Evolutionary conservation across 92 coral and sea anemone genomes (phyloP).

Genomic region (Zoanthus sansibaricus): DNA sequence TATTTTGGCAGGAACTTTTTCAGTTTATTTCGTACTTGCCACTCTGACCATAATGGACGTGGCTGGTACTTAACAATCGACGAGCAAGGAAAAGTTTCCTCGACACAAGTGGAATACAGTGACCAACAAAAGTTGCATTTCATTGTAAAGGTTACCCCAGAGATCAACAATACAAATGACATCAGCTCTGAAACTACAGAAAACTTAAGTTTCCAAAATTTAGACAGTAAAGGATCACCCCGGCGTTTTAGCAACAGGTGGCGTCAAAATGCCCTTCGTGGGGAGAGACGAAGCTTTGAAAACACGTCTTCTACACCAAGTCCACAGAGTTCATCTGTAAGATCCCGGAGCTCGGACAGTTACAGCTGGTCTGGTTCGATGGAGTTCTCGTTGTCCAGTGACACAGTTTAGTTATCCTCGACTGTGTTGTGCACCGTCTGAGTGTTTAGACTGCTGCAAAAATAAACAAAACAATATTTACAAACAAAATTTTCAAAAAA

Average conservation of each 20-base stretch:
- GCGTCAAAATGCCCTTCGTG: not conserved
- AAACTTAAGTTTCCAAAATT: not conserved
- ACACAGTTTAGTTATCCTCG: slow-evolving; percentile 5
- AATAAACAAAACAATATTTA: not conserved
- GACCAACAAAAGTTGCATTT: slow-evolving; percentile 90
- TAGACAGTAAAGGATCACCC: not conserved
- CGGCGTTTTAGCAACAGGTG: not conserved
- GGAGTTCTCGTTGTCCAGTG: slow-evolving; percentile 40
- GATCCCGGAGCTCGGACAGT: slow-evolving; percentile 64
- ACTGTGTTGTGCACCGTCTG: not conserved
- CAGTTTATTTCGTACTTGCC: slow-evolving; percentile 91
- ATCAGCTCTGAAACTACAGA: not conserved
- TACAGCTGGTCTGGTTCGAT: slow-evolving; percentile 48
- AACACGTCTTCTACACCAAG: slow-evolving; percentile 69
- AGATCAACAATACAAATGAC: slow-evolving; percentile 35
- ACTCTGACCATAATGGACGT: slow-evolving; percentile 79
- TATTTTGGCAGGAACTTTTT: slow-evolving; percentile 87
- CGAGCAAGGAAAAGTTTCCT: slow-evolving; percentile 75
- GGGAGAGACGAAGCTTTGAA: slow-evolving; percentile 19
- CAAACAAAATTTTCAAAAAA: too few species aligned
- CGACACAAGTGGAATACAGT: slow-evolving; percentile 75
- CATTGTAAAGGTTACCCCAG: slow-evolving; percentile 77
- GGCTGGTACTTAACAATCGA: slow-evolving; percentile 94
- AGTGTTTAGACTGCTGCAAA: slow-evolving; percentile 7
- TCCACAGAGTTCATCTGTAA: slow-evolving; percentile 68